Conservation (phyloP, 1,140 invertebrate genomes). For the Drosophila melanogaster region Release_6_plus_ISO1_MT NT_033779.5:10171501-10172000, state of each 20-base stretch:
- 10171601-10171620: conserved; percentile 44
- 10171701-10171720: conserved; percentile 8
- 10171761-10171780: conserved; percentile 49
- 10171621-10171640: conserved; percentile 22
- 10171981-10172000: conserved; percentile 53
- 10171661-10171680: conserved; percentile 64
- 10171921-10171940: conserved; percentile 73
- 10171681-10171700: conserved; percentile 47
- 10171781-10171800: conserved; percentile 67
- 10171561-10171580: conserved; percentile 33
- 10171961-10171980: conserved; percentile 32
- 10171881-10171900: conserved; percentile 62
- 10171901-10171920: conserved; percentile 75
- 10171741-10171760: too few relatives aligned
- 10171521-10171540: too few relatives aligned
- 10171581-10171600: conserved; percentile 60
- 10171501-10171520: too few relatives aligned
- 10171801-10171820: conserved; percentile 43
- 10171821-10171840: conserved; percentile 37
- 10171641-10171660: conserved; percentile 5
- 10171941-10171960: conserved; percentile 16
- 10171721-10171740: conserved; percentile 1
- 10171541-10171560: too few relatives aligned
- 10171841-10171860: conserved; percentile 25
- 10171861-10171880: conserved; percentile 58